A percentile compares a stretch with the other conserved stretches of the same genome.
These are phyloP conservation scores for Ceyx margarethae DNA, from an alignment of 2,113 vertebrate genomes.

Conservation along the genomic window DNA sequence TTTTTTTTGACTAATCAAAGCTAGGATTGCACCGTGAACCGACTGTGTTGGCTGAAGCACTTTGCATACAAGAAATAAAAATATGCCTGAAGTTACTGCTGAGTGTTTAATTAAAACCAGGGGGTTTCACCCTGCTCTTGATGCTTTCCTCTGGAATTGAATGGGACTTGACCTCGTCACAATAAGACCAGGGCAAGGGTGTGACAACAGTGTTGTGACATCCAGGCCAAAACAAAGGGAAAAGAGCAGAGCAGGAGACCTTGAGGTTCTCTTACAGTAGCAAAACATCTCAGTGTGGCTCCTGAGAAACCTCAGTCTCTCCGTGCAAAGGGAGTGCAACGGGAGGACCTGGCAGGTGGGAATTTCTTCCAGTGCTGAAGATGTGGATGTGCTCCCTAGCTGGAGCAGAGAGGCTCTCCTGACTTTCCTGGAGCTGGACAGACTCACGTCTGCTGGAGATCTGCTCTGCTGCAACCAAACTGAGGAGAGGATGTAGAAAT, in stretches of 20 bases:
- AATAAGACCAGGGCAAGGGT: background rate
- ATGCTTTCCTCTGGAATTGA: conserved; percentile 12
- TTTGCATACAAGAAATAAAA: background rate
- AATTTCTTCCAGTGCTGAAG: background rate
- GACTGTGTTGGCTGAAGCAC: background rate
- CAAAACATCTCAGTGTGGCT: background rate
- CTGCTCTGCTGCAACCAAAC: background rate
- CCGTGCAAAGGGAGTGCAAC: background rate
- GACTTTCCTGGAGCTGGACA: background rate
- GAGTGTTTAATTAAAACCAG: conserved; percentile 24
- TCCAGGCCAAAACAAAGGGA: conserved; percentile 47
- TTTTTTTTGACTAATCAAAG: background rate
- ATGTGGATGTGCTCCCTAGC: background rate
- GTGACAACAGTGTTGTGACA: conserved; percentile 27
- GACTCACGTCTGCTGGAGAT: background rate
- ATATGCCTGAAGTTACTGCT: background rate
- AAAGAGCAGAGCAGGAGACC: background rate
- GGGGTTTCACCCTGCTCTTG: background rate
- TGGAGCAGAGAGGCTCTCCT: background rate
- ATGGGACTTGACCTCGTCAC: conserved; percentile 27
- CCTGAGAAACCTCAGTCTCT: background rate
- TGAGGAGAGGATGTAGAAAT: background rate
- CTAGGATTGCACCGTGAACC: background rate
- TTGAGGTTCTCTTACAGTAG: background rate
- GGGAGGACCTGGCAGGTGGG: background rate